Conservation (phyloP, 2,797 vertebrate species). For the Myiothlypis coronata region DNA sequence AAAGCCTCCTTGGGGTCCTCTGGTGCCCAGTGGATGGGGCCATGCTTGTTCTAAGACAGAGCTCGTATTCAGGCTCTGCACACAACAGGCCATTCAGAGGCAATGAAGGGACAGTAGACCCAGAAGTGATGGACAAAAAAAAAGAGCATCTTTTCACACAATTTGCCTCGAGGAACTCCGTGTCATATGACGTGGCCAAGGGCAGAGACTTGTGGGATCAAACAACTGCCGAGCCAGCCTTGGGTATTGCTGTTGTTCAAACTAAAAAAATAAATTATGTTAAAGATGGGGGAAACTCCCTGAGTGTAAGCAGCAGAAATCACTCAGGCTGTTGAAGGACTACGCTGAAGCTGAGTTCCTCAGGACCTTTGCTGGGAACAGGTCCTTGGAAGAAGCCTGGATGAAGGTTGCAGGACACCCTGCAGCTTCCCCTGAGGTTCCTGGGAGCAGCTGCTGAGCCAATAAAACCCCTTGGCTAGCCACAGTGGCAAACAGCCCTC, state of each 20-base stretch:
- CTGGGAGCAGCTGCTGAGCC: background rate
- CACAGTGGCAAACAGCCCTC: background rate
- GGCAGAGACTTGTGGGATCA: background rate
- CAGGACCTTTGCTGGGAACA: background rate
- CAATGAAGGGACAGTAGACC: slow-evolving; percentile 1
- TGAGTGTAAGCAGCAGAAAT: background rate
- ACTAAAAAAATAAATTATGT: background rate
- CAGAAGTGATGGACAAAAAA: background rate
- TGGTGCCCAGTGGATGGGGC: background rate
- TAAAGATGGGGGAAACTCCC: background rate
- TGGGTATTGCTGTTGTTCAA: background rate
- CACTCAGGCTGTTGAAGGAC: background rate
- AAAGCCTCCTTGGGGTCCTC: background rate
- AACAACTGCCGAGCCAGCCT: background rate
- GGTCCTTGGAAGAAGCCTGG: background rate
- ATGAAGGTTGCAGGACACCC: background rate
- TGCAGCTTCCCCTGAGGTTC: background rate
- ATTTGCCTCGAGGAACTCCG: background rate
- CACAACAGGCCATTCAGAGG: slow-evolving; percentile 25
- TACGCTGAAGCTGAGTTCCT: background rate
- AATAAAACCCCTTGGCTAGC: background rate
- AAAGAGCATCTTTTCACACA: slow-evolving; percentile 3
- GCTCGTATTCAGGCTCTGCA: background rate
- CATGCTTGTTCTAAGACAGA: background rate
- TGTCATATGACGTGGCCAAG: background rate